Evolutionary conservation across 2,888 invertebrate genomes (phyloP).

Genomic region (Netelia virgata): DNA sequence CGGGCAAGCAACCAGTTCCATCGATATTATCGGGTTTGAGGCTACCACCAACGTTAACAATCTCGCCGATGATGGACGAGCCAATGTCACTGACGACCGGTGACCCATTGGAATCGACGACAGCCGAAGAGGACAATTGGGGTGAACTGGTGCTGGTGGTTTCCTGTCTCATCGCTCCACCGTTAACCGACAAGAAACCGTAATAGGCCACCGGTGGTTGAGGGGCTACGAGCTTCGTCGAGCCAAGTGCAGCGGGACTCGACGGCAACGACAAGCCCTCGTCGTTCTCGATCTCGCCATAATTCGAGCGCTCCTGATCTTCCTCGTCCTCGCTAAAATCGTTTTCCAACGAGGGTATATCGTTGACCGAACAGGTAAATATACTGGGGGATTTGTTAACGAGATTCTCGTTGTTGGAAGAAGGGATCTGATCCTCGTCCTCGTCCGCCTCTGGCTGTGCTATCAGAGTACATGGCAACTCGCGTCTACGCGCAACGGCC

Average conservation of each 20-base stretch:
- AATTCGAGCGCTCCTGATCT: slow-evolving; percentile 71
- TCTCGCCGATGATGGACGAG: slow-evolving; percentile 57
- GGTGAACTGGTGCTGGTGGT: slow-evolving; percentile 84
- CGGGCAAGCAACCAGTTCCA: slow-evolving; percentile 83
- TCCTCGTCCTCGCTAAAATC: slow-evolving; percentile 76
- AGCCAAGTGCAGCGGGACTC: slow-evolving; percentile 81
- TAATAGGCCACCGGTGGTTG: slow-evolving; percentile 81
- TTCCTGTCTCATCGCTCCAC: slow-evolving; percentile 85
- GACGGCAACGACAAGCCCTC: slow-evolving; percentile 84
- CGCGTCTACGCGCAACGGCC: slow-evolving; percentile 51
- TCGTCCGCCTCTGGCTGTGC: slow-evolving; percentile 53
- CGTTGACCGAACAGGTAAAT: slow-evolving; percentile 73
- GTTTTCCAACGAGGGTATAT: slow-evolving; percentile 78
- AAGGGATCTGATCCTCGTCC: slow-evolving; percentile 17
- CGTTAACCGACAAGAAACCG: slow-evolving; percentile 85
- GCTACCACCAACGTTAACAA: slow-evolving; percentile 54
- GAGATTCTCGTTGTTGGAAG: slow-evolving; percentile 6
- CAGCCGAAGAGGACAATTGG: slow-evolving; percentile 77
- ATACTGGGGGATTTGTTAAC: slow-evolving; percentile 69
- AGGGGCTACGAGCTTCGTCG: slow-evolving; percentile 82
- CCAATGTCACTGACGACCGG: slow-evolving; percentile 57
- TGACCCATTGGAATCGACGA: slow-evolving; percentile 51
- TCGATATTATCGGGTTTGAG: slow-evolving; percentile 78
- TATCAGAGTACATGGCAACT: slow-evolving; percentile 30
- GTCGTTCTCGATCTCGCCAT: slow-evolving; percentile 85